Evolutionary conservation across 2,797 vertebrate genomes (phyloP), one percentile per base, ranked within the genome.

Genomic region (Hyperoplus immaculatus): DNA sequence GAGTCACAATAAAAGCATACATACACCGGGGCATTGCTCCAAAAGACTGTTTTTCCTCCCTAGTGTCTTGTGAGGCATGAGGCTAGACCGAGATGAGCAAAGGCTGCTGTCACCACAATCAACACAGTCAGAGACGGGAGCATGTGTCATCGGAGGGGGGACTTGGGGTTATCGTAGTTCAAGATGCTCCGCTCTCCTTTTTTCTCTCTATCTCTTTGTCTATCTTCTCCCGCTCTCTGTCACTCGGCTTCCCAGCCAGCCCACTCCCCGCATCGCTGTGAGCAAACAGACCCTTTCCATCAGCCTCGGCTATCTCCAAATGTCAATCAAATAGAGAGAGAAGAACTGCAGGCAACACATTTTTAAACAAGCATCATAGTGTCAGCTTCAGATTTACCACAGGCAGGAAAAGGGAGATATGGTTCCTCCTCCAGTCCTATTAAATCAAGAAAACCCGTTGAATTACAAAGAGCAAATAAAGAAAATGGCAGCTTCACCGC

Each of bases 91-190:
- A 56, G 71, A 81, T 73, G 72, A 88, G 74, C 72, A 79, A 85
- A 80, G 51, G 57, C 81, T 78, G 77, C 71, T 76, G 87, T 90
- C 88, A 82, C 72, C 84, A 69, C 45, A 74, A 81, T 82, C 74
- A 79, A 46, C 68, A 64, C 60, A 62, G 58, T 74, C 83, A 74
- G 73, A 83, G 76, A 89, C 55, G 78, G 77, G 65, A 62, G 65
- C 71, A 62, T 78, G 78, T 88, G 88, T 93, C 89, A 88, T 87
- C 77, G 74, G 69, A 77, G 11, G 80, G 29, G 82, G 77, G 82
- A 83, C 77, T 69, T 75, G 53, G 80, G 86, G 81, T 89, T 77
- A 82, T 86, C 77, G 1, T 56, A 62, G 84, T 88, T 87, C 78
- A 78, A 66, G 69, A 80, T 59, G 65, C 69, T 83, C 72, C 66